phyloP scores from a whole-genome alignment of 2,888 invertebrate genomes.

The Acutogordius australiensis region DNA sequence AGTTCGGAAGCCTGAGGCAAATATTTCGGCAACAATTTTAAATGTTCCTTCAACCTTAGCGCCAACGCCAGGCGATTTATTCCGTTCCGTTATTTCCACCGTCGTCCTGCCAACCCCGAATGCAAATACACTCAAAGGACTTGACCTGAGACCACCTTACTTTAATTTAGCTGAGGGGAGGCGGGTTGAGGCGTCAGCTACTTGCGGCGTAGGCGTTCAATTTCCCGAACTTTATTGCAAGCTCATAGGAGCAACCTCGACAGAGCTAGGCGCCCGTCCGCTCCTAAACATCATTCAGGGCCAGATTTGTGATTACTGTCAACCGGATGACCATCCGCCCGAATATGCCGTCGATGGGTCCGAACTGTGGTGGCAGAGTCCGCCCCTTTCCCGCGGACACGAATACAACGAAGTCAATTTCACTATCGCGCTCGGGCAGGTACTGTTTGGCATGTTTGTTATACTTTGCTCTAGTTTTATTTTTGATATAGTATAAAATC shows the following conservation, averaged over 20 bases:
- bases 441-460: no score
- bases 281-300: slow-evolving; percentile 18
- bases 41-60: no score
- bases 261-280: not conserved
- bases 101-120: not conserved
- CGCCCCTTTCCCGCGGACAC: slow-evolving; percentile 77
- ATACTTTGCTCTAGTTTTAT: no score
- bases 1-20: no score
- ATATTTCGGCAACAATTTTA: no score
- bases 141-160: slow-evolving; percentile 44
- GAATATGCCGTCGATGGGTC: slow-evolving; percentile 77
- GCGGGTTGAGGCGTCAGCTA: slow-evolving; percentile 53
- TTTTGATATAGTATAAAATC: no score
- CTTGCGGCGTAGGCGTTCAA: slow-evolving; percentile 57
- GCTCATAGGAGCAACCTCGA: slow-evolving; percentile 25
- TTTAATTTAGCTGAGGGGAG: slow-evolving; percentile 75
- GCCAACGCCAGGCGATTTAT: no score
- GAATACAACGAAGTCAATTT: slow-evolving; percentile 86
- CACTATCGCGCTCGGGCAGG: slow-evolving; percentile 85
- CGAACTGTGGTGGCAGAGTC: slow-evolving; percentile 92
- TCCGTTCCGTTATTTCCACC: no score
- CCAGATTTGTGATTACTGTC: slow-evolving; percentile 72
- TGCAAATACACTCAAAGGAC: not conserved
- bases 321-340: slow-evolving; percentile 51
- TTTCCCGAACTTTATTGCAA: slow-evolving; percentile 76